Evolutionary conservation across 2,797 vertebrate species (phyloP).

Genomic region (Arrhamphus sclerolepis): DNA sequence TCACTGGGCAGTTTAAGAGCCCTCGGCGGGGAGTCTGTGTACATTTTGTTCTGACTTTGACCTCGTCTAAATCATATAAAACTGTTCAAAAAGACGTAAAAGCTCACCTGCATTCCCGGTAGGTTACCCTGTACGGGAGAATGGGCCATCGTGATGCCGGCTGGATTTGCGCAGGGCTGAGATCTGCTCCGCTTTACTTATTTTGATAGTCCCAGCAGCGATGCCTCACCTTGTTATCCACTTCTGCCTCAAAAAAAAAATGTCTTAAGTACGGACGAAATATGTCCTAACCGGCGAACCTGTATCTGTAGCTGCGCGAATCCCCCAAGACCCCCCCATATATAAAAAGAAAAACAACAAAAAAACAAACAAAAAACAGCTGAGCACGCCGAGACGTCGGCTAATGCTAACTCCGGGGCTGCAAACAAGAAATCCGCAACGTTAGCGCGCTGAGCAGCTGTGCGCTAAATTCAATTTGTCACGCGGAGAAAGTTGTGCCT

Average conservation of each 20-base stretch:
- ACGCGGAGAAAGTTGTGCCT: background rate
- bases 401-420: constrained; percentile 58
- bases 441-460: constrained; percentile 48
- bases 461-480: constrained; percentile 9
- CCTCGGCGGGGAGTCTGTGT: constrained; percentile 29
- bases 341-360: too few species aligned
- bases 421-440: constrained; percentile 67
- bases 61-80: background rate
- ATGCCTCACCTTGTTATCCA: background rate
- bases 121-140: constrained; percentile 91
- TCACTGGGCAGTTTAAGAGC: background rate
- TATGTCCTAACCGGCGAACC: background rate
- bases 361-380: constrained; percentile 46
- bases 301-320: constrained; percentile 12
- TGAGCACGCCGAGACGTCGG: constrained; percentile 54
- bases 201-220: constrained; percentile 43
- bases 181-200: constrained; percentile 23
- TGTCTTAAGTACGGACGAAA: background rate
- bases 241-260: background rate
- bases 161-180: constrained; percentile 35
- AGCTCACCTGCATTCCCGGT: constrained; percentile 93
- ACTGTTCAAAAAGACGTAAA: background rate
- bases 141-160: constrained; percentile 86
- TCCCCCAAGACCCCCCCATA: constrained; percentile 18
- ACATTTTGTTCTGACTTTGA: constrained; percentile 33